Evolutionary conservation across 2,888 invertebrate genomes (phyloP), one percentile per base, ranked within the genome.

Genomic region (Acleris holmiana): DNA sequence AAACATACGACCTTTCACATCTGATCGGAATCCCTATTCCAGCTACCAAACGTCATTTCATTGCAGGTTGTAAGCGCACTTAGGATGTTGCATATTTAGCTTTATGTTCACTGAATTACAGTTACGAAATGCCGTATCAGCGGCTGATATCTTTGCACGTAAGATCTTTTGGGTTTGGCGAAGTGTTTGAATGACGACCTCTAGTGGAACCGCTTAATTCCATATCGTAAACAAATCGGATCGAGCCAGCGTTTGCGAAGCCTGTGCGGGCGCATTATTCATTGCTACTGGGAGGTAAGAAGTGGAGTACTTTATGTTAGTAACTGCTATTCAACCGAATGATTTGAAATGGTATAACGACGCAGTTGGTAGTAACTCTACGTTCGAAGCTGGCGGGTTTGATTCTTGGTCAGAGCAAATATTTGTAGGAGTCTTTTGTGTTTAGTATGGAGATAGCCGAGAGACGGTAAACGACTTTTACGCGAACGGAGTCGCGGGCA

Each of bases 201-300:
- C 56, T 29, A 17, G 40, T 53, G 58, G 46, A 56, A 25, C 35
- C 40, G 63, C 46, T 54, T 64, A 64, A 64, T 58, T 54, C 58
- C 58, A 53, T 64, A 64, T 64, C 64, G 64, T 58, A 64, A 59
- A 64, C 64, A 64, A 63, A 58, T 64, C 58, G 53, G 15, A 23
- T 21, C 54, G 21, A 41, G n/a, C 23, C 21, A 19, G 41, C 40
- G 41, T 23, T 55, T 41, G 48, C 53, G 53, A 25, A 54, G 47
- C 54, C 49, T 4, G 55, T 64, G 48, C 58, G 64, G 64, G 64
- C 48, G 53, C 64, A 64, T 64, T 64, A 64, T 64, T 64, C 58
- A 64, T 47, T n/a, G 58, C n/a, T 48, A 44, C 64, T 10, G 1
- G 48, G 64, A 64, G 53, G 5, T 54, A 41, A 19, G 64, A 58